Evolutionary conservation across 2,888 invertebrate species (phyloP), one percentile per base, ranked within the genome.

Genomic region (Notodonta dromedarius): DNA sequence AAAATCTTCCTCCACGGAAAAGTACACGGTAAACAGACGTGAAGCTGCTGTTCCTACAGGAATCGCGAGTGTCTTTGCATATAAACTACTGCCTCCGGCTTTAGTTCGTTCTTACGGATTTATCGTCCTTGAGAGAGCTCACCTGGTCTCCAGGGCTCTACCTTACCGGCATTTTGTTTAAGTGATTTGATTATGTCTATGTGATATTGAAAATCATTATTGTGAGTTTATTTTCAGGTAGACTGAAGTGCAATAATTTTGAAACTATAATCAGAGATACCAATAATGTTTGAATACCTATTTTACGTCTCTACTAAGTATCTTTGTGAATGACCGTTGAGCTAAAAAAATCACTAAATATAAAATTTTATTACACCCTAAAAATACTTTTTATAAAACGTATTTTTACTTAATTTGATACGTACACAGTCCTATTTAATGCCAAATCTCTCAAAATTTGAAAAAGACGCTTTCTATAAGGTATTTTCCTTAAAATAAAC

Each of bases 61-160:
- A 54, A 51, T 57, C 46, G 46, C 61, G 56, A 57, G 51, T 67
- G 51, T 62, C 59, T 67, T 63, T 74, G 76, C 73, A 77, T 78
- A 77, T 76, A 77, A 78, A 77, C 66, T 68, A 70, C 59, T 60
- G 64, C 60, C 64, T 63, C 66, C 62, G 63, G 60, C 60, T 63
- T 71, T 73, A 76, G 71, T 67, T 64, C 69, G 63, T 62, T 61
- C 69, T 74, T 65, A 62, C 67, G 75, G 80, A 84, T 85, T 84
- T 85, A 85, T 82, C 71, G 71, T 71, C 67, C 73, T 76, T 67
- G 56, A 61, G 63, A 69, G 65, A 66, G 56, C 59, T 52, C 58
- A 58, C 54, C 50, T 56, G 53, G 13, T 48, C 53, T 54, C 64
- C 32, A 13, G 12, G 16, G 52, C n/a, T 52, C 16, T 8, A 50